Evolutionary conservation across 1,140 invertebrate genomes (phyloP).

Genomic region (Halictus rubicundus): DNA sequence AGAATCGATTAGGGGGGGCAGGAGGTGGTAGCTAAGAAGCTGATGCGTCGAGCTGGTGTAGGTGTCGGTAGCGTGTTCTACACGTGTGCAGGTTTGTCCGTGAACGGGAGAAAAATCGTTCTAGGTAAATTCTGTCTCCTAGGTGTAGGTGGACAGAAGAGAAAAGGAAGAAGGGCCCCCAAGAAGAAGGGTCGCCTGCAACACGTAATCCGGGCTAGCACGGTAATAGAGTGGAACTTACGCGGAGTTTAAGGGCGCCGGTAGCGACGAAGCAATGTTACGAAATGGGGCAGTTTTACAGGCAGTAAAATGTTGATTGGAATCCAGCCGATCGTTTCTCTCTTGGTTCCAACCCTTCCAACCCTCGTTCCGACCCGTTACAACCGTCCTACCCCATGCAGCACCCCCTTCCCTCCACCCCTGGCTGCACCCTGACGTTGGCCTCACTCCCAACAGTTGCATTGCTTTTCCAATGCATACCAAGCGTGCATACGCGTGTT

Average conservation of each 20-base stretch:
- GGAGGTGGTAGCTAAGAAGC: too few species aligned
- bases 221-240: conserved; percentile 65
- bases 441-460: conserved; percentile 37
- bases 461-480: conserved; percentile 55
- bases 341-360: conserved; percentile 40
- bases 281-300: conserved; percentile 70
- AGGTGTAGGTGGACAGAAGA: background rate
- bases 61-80: too few species aligned
- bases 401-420: background rate
- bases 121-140: conserved; percentile 50
- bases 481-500: conserved; percentile 49
- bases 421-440: background rate
- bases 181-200: background rate
- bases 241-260: conserved; percentile 55
- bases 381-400: conserved; percentile 11
- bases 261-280: conserved; percentile 65
- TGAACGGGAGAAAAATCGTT: conserved; percentile 43
- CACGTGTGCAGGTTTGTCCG: too few species aligned
- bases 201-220: conserved; percentile 44
- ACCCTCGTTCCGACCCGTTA: conserved; percentile 42
- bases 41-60: too few species aligned
- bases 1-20: conserved; percentile 28
- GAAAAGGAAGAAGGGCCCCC: background rate
- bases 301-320: conserved; percentile 73
- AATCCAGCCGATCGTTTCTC: conserved; percentile 61